Percentiles rank a stretch among this genome's conserved stretches.
phyloP scores from a whole-genome alignment of 2,113 vertebrate genomes.

The Mirounga angustirostris region DNA sequence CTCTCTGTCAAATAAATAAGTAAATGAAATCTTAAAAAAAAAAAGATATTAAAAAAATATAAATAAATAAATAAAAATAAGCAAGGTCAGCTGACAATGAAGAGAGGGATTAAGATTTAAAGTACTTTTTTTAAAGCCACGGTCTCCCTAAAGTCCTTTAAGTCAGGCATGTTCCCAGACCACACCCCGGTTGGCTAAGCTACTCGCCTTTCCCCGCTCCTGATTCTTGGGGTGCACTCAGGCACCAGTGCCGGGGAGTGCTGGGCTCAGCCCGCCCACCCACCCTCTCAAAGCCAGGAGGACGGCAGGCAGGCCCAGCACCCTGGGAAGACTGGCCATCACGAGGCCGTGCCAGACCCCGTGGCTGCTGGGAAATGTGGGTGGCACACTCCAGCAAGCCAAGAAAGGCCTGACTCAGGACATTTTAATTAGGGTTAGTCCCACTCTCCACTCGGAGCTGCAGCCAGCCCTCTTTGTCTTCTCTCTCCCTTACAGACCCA shows the following conservation, averaged over 20 bases:
- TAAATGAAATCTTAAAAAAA: too few species aligned
- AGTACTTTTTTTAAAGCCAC: background rate
- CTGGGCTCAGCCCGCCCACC: background rate
- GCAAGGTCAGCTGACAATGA: background rate
- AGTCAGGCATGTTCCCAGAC: background rate
- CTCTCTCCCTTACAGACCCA: background rate
- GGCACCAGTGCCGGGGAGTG: background rate
- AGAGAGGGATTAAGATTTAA: background rate
- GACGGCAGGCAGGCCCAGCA: fast-evolving
- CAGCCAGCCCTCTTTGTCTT: background rate
- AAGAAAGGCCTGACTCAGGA: constrained; percentile 43
- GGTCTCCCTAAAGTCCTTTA: background rate
- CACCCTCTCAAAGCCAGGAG: background rate
- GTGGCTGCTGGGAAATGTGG: constrained; percentile 11
- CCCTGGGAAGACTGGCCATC: background rate
- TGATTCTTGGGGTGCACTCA: background rate
- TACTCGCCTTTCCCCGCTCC: background rate
- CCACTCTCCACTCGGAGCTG: background rate
- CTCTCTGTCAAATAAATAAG: too few species aligned
- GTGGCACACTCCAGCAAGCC: background rate
- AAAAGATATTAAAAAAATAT: background rate
- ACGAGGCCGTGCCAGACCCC: background rate
- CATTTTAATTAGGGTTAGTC: background rate
- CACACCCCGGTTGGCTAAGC: background rate
- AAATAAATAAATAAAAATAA: background rate